Conservation (phyloP, 2,113 vertebrate genomes). For the Zonotrichia leucophrys region DNA sequence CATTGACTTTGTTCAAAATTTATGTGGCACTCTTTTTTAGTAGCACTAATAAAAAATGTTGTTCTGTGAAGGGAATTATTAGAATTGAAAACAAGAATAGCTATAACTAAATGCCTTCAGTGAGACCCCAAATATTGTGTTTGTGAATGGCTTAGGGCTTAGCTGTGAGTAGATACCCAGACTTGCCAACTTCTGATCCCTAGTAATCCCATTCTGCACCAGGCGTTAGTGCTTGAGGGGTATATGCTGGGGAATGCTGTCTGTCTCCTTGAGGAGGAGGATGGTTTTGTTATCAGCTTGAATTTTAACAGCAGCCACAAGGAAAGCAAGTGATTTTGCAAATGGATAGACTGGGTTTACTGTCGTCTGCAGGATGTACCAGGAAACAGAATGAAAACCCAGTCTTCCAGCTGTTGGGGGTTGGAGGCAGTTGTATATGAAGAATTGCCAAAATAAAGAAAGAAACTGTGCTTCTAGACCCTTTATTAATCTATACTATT, state of each 20-base stretch:
- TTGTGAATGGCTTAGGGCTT: neutral
- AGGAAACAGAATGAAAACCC: neutral
- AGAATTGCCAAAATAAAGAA: constrained; percentile 22
- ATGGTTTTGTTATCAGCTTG: neutral
- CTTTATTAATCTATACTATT: neutral
- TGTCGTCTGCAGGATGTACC: neutral
- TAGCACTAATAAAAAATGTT: neutral
- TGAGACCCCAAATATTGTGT: neutral
- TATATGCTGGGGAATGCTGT: neutral
- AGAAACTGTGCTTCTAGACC: neutral
- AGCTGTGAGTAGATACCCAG: neutral
- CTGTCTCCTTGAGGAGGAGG: neutral
- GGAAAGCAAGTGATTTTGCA: neutral
- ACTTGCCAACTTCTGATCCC: neutral
- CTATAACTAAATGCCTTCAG: neutral
- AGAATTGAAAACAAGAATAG: neutral
- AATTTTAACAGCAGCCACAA: neutral
- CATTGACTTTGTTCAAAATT: neutral
- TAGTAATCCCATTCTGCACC: neutral
- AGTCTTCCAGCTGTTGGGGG: neutral
- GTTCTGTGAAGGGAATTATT: neutral
- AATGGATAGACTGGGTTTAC: neutral
- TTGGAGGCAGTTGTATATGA: neutral
- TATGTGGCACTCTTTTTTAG: neutral
- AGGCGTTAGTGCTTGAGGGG: fast-evolving